These are phyloP conservation scores for Chaenodraco wilsoni DNA, from an alignment of 2,797 vertebrate species.

Conservation along the genomic window DNA sequence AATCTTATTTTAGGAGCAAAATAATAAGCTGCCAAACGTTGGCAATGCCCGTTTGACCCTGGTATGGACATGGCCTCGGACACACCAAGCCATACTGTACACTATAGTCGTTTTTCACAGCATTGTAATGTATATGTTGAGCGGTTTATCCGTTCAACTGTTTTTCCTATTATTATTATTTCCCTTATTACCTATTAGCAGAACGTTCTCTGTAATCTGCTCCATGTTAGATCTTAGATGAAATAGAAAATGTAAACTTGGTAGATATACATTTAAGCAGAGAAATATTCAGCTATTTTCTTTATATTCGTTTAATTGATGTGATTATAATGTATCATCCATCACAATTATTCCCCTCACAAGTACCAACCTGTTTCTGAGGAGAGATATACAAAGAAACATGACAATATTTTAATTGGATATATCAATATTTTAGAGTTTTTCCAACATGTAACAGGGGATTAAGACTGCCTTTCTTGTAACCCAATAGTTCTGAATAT, in stretches of 20 bases:
- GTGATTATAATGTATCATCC: not conserved
- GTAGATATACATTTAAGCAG: not conserved
- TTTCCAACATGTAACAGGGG: not conserved
- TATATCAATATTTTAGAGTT: not conserved
- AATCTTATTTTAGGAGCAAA: slow-evolving; percentile 26
- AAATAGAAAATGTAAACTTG: not conserved
- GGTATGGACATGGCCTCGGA: slow-evolving; percentile 9
- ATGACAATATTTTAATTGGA: not conserved
- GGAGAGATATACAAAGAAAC: not conserved
- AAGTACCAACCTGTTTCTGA: not conserved
- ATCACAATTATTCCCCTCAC: not conserved
- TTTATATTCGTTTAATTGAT: not conserved
- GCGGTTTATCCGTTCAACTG: slow-evolving; percentile 3
- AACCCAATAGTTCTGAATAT: slow-evolving; percentile 11
- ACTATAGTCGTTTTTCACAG: not conserved
- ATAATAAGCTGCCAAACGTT: slow-evolving; percentile 41
- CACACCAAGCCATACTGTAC: not conserved
- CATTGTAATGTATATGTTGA: not conserved
- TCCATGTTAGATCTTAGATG: not conserved
- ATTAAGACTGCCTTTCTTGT: not conserved
- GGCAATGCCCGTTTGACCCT: slow-evolving; percentile 20
- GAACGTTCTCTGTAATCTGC: not conserved
- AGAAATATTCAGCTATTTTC: not conserved
- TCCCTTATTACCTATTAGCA: not conserved
- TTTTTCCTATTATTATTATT: not conserved